Conservation (phyloP, 2,113 vertebrate genomes). For the Trematomus loennbergii region DNA sequence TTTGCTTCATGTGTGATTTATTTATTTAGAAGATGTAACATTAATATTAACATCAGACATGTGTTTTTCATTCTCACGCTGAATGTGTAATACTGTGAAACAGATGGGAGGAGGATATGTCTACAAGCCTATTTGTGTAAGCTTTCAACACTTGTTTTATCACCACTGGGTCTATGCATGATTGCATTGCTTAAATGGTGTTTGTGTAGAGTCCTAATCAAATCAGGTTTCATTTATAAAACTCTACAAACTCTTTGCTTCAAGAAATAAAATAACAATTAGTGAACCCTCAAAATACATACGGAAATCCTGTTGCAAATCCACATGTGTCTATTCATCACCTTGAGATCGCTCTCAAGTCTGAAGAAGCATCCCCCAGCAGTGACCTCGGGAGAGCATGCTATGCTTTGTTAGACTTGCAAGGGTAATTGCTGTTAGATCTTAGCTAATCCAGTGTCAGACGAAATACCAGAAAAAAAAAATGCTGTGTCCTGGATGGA, state of each 20-base stretch:
- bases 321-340: conserved; percentile 15
- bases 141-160: conserved; percentile 33
- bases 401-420: conserved; percentile 61
- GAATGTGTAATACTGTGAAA: conserved; percentile 45
- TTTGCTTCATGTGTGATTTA: conserved; percentile 24
- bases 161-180: conserved; percentile 14
- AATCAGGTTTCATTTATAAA: conserved; percentile 35
- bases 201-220: conserved; percentile 27
- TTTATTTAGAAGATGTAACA: conserved; percentile 39
- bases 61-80: conserved; percentile 19
- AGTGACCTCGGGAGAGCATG: conserved; percentile 59
- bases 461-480: conserved; percentile 72
- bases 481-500: conserved; percentile 50
- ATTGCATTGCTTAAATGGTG: conserved; percentile 25
- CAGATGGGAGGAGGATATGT: conserved; percentile 42
- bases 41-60: conserved; percentile 29
- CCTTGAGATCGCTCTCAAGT: conserved; percentile 50
- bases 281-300: conserved; percentile 19
- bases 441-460: conserved; percentile 75
- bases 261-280: not conserved
- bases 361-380: conserved; percentile 45
- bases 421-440: conserved; percentile 80
- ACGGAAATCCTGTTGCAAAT: conserved; percentile 27
- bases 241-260: conserved; percentile 8
- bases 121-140: conserved; percentile 25